These are phyloP conservation scores for Coptodon bakossiorum DNA, from an alignment of 2,113 vertebrate species.

Conservation along the genomic window DNA sequence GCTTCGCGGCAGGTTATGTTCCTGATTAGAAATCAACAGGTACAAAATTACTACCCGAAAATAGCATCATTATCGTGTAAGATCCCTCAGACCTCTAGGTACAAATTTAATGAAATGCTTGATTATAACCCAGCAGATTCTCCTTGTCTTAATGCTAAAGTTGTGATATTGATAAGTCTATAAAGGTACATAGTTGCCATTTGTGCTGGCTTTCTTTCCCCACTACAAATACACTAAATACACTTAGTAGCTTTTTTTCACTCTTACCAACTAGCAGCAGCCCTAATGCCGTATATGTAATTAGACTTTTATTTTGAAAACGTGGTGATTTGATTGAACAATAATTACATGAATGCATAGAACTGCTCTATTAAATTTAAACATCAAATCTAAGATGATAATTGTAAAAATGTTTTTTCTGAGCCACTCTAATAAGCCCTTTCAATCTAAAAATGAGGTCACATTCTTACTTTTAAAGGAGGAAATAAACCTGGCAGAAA, in stretches of 20 bases:
- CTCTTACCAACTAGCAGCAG: background rate
- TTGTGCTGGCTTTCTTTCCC: background rate
- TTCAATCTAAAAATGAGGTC: background rate
- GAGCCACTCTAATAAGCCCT: background rate
- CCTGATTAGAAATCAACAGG: background rate
- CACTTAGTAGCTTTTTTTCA: background rate
- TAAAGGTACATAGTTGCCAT: background rate
- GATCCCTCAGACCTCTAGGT: background rate
- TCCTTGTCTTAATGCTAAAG: background rate
- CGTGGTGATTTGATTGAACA: background rate
- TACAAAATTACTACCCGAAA: background rate
- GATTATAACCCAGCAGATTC: background rate
- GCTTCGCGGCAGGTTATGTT: background rate
- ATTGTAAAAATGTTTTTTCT: background rate
- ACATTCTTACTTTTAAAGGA: background rate
- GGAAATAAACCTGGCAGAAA: background rate
- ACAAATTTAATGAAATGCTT: background rate
- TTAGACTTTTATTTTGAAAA: background rate
- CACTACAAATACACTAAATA: background rate
- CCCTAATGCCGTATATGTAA: background rate
- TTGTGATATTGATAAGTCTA: background rate
- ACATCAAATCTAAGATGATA: background rate
- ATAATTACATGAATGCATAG: background rate
- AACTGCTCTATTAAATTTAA: background rate
- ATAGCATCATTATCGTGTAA: background rate